Evolutionary conservation across 2,888 invertebrate species (phyloP), one percentile per base, ranked within the genome.

Genomic region (Platycheirus rosarum): DNA sequence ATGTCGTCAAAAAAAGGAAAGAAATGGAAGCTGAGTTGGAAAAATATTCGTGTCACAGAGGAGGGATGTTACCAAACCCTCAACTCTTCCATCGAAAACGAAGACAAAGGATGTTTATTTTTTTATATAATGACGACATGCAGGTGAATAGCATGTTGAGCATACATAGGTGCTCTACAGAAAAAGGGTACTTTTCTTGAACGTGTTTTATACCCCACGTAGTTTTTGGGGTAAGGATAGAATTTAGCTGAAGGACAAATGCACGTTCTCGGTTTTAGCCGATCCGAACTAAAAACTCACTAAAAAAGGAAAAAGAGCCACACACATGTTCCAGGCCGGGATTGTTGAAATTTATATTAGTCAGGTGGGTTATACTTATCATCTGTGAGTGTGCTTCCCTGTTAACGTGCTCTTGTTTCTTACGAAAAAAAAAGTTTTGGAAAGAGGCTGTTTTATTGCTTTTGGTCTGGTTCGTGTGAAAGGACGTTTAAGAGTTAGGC

Each of bases 11-110:
- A 60, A 26, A 62, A 9, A 37, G 20, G 14, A 8, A 13, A 60
- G 60, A 71, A 70, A n/a, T n/a, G n/a, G n/a, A 65, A 74, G 23
- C 32, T 49, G 14, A 70, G 63, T 37, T 42, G 23, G 20, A 51
- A 70, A 75, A 70, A 69, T 79, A 75, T 75, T 70, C 51, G 48
- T 79, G 75, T 69, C 75, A 80, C 69, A 75, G 65, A 60, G 51
- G 20, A 23, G 53, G 35, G 37, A 2, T 29, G 26, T 23, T 8
- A 55, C 2, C 0, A 14, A 14, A 13, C 26, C n/a, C n/a, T 37
- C 23, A n/a, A 53, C 48, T 18, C 23, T 40, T 11, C 29, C 16
- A 18, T 37, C 11, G 20, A 78, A 44, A 26, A 55, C 35, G 49
- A 70, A 23, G 62, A 60, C 70, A 70, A 79, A 70, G 53, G 49